phyloP scores from a whole-genome alignment of 2,113 vertebrate genomes.

The Tauraco erythrolophus region DNA sequence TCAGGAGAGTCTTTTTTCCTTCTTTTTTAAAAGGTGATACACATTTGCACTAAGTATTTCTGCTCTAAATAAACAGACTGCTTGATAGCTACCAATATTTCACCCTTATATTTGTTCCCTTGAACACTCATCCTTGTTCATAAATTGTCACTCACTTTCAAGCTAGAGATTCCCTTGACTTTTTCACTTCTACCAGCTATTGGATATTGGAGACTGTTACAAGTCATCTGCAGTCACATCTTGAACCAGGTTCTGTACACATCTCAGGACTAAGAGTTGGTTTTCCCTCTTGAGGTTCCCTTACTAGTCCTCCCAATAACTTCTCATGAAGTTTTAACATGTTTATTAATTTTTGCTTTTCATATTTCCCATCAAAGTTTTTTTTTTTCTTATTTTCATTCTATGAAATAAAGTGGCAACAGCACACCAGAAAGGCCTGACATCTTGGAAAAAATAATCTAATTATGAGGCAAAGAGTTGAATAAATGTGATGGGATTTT shows the following conservation, averaged over 20 bases:
- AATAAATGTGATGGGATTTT: not conserved
- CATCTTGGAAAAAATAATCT: not conserved
- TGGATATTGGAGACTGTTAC: not conserved
- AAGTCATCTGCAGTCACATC: not conserved
- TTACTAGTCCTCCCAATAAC: not conserved
- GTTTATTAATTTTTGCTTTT: not conserved
- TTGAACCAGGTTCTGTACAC: not conserved
- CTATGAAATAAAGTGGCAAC: not conserved
- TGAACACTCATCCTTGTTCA: not conserved
- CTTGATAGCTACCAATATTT: not conserved
- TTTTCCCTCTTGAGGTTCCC: not conserved
- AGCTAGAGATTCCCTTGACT: not conserved
- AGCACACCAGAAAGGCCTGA: not conserved
- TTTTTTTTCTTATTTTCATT: not conserved
- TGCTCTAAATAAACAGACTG: not conserved
- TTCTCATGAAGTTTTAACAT: not conserved
- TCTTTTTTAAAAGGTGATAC: not conserved
- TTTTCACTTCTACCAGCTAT: not conserved
- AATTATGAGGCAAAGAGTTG: not conserved
- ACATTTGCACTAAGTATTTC: not conserved
- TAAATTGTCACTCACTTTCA: not conserved
- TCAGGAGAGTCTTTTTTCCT: not conserved
- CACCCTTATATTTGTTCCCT: not conserved
- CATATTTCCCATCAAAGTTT: not conserved
- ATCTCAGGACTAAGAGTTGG: not conserved